Base-by-base conservation (phyloP, 2,797 vertebrate species). In the Eleutherodactylus coqui region DNA sequence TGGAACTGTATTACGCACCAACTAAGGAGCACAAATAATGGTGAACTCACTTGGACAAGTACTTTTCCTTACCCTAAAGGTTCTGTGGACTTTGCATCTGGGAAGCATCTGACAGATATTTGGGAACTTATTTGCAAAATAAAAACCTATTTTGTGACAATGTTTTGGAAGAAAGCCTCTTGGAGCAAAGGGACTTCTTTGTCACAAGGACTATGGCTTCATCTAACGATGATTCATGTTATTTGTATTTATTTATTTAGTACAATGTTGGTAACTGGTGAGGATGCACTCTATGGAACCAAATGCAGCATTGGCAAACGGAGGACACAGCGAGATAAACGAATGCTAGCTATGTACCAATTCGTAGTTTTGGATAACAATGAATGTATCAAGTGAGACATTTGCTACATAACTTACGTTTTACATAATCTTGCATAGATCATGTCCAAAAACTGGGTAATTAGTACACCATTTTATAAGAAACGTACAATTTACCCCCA, bases 1-100 rank as follows among this genome's bases (percentile, higher is more conserved):
- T 99, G 98, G 97, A 99, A 96, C 96, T 99, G 83, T 99, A 99
- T 93, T 99, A 99, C 75, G 97, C 98, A 64, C 98, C 98, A 0
- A 99, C 98, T 38, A 99, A 99, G 94, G 97, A 99, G 92, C 98
- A 99, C 94, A 99, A 99, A 96, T 99, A 94, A n/a, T 51, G 60
- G 24, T 41, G 51, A 34, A 49, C 75, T 19, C 10, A 64, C 36
- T 67, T 14, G 38, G 38, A 64, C 29, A 19, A 17, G 58, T 27
- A 29, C 51, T 64, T 64, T 49, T 43, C 51, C 7, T 43, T 53
- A 36, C 34, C 19, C n/a, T 19, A 27, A 75, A 60, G 5, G 58
- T 17, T 27, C 21, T 49, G 60, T 51, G 32, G 41, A 82, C 80
- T 73, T 29, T 70, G 47, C 43, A 49, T 27, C 51, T 58, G 34